phyloP scores from a whole-genome alignment of 1,140 invertebrate genomes.

The Ceratosolen solmsi region DNA sequence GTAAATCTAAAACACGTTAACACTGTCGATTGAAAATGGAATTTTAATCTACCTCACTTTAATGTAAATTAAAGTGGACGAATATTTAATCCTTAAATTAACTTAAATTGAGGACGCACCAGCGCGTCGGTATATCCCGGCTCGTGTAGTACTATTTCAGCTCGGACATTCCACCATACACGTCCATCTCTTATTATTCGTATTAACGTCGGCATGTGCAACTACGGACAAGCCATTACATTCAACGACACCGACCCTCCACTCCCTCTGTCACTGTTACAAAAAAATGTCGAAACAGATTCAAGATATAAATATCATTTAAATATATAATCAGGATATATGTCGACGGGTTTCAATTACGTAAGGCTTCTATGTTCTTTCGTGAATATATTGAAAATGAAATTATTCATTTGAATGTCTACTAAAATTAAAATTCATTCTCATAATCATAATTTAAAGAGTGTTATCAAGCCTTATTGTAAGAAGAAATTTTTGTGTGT shows the following conservation, averaged over 20 bases:
- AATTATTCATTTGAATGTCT: neutral
- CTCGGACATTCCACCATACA: neutral
- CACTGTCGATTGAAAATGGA: slow-evolving; percentile 16
- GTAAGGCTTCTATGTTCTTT: neutral
- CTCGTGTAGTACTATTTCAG: slow-evolving; percentile 30
- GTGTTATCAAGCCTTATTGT: neutral
- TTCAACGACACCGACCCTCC: neutral
- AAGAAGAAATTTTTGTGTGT: neutral
- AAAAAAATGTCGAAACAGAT: slow-evolving; percentile 14
- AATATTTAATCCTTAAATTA: slow-evolving; percentile 47
- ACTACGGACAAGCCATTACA: slow-evolving; percentile 6
- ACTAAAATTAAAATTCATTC: neutral
- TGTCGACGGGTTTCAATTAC: no score
- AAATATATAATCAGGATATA: neutral
- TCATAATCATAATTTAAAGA: neutral
- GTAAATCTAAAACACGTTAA: neutral
- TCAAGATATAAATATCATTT: neutral
- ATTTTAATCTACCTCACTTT: slow-evolving; percentile 20
- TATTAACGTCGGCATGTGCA: slow-evolving; percentile 39
- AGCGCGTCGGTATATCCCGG: neutral
- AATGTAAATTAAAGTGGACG: slow-evolving; percentile 32
- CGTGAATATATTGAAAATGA: neutral
- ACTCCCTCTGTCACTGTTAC: neutral
- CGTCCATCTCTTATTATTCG: slow-evolving; percentile 28
- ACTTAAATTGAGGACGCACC: slow-evolving; percentile 19